Evolutionary conservation across 53 echinoderm and acorn worm species (phyloP).

Genomic region (Crossaster papposus): DNA sequence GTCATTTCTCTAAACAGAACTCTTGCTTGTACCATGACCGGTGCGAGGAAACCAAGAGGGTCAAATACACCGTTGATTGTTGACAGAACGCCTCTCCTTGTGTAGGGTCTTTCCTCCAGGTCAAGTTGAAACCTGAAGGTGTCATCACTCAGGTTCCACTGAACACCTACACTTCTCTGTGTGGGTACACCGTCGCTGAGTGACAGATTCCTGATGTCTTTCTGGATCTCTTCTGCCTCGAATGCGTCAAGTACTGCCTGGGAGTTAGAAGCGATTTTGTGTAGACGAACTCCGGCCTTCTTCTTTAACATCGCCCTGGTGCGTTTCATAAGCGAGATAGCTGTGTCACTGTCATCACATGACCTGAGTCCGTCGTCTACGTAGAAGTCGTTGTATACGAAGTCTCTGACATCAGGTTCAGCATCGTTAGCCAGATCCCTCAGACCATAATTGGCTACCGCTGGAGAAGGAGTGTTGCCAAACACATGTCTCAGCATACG

Average conservation of each 20-base stretch:
- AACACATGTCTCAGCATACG: too few relatives aligned
- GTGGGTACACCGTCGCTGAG: slow-evolving; percentile 51
- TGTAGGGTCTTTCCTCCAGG: too few relatives aligned
- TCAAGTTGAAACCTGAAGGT: too few relatives aligned
- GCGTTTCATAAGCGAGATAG: slow-evolving; percentile 54
- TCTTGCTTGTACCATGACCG: too few relatives aligned
- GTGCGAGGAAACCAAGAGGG: slow-evolving; percentile 65
- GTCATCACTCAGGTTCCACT: too few relatives aligned
- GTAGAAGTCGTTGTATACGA: too few relatives aligned
- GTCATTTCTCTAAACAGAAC: slow-evolving; percentile 67
- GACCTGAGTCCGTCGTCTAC: slow-evolving; percentile 7
- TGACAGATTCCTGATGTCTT: slow-evolving; percentile 49
- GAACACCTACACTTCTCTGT: too few relatives aligned
- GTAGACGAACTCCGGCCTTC: slow-evolving; percentile 58
- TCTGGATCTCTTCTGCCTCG: too few relatives aligned
- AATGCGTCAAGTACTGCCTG: slow-evolving; percentile 66
- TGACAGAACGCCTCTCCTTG: too few relatives aligned
- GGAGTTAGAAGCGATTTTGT: too few relatives aligned
- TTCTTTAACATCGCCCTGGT: slow-evolving; percentile 59
- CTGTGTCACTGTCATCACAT: slow-evolving; percentile 5
- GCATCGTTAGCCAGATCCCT: too few relatives aligned
- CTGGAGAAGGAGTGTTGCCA: slow-evolving; percentile 65
- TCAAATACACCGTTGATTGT: slow-evolving; percentile 69
- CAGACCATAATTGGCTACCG: neutral
- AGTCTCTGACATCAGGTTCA: too few relatives aligned